Conservation (phyloP, 2,888 invertebrate species). For the Watsonalla binaria region DNA sequence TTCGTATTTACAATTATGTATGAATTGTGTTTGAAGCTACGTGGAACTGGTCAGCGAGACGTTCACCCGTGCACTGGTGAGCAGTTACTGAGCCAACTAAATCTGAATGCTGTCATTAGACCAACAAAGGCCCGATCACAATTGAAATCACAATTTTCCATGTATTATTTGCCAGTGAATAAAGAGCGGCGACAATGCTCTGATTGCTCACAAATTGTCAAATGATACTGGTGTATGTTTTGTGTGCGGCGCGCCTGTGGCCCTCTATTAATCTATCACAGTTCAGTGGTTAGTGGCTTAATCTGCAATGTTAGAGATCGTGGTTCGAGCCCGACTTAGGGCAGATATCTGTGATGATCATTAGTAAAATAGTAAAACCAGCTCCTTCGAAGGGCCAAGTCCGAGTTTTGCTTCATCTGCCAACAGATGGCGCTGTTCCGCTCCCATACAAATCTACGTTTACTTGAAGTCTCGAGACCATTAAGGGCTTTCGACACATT, state of each 20-base stretch:
- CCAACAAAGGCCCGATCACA: slow-evolving; percentile 67
- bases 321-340: too few species aligned
- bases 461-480: too few species aligned
- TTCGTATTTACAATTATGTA: background rate
- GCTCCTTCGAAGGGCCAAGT: too few species aligned
- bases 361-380: too few species aligned
- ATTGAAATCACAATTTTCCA: slow-evolving; percentile 75
- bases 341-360: too few species aligned
- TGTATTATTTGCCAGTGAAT: slow-evolving; percentile 77
- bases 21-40: background rate
- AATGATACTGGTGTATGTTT: slow-evolving; percentile 75
- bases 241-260: slow-evolving; percentile 65
- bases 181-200: slow-evolving; percentile 77
- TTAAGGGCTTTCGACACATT: too few species aligned
- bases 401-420: too few species aligned
- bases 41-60: slow-evolving; percentile 37
- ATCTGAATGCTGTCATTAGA: slow-evolving; percentile 72
- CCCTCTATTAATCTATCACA: slow-evolving; percentile 54
- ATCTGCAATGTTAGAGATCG: background rate
- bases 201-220: slow-evolving; percentile 79
- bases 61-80: slow-evolving; percentile 58
- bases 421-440: too few species aligned
- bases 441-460: too few species aligned
- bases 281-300: slow-evolving; percentile 12
- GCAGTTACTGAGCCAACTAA: slow-evolving; percentile 56